These are phyloP conservation scores for Perizoma affinitatum DNA, from an alignment of 2,888 invertebrate genomes.

Conservation along the genomic window DNA sequence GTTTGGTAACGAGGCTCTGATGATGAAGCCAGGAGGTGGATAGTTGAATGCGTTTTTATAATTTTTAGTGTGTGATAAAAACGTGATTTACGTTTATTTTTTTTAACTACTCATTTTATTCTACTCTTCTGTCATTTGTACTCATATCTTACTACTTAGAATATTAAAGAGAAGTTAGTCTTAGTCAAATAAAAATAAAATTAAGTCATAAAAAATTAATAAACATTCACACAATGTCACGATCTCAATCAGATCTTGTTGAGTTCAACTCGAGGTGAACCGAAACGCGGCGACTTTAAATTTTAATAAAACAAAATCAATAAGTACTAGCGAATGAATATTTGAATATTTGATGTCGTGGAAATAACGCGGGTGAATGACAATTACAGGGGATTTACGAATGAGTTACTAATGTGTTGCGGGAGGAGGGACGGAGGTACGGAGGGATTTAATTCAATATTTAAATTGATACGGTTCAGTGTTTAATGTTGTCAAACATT, in stretches of 20 bases:
- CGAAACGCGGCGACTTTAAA: background rate
- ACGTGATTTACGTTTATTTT: too few relatives aligned
- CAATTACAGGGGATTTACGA: conserved; percentile 1
- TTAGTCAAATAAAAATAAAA: too few relatives aligned
- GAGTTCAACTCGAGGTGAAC: conserved; percentile 1
- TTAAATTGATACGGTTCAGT: background rate
- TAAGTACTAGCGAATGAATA: conserved; percentile 13
- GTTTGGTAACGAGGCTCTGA: too few relatives aligned
- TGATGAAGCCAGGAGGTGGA: too few relatives aligned
- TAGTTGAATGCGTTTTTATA: too few relatives aligned
- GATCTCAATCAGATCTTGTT: conserved; percentile 2
- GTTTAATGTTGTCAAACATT: too few relatives aligned
- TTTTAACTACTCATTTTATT: too few relatives aligned
- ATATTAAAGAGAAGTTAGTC: too few relatives aligned
- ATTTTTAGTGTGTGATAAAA: too few relatives aligned
- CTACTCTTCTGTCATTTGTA: too few relatives aligned
- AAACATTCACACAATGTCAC: conserved; percentile 8
- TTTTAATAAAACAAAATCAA: conserved; percentile 14
- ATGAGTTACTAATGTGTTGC: background rate
- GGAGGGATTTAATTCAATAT: background rate
- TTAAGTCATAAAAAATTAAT: conserved; percentile 3
- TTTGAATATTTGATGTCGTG: conserved; percentile 17
- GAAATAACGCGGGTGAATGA: background rate
- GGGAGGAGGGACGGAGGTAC: too few relatives aligned
- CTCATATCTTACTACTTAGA: too few relatives aligned